These are phyloP conservation scores for Spilogale gracilis DNA, from an alignment of 2,113 vertebrate genomes.

Conservation along the genomic window DNA sequence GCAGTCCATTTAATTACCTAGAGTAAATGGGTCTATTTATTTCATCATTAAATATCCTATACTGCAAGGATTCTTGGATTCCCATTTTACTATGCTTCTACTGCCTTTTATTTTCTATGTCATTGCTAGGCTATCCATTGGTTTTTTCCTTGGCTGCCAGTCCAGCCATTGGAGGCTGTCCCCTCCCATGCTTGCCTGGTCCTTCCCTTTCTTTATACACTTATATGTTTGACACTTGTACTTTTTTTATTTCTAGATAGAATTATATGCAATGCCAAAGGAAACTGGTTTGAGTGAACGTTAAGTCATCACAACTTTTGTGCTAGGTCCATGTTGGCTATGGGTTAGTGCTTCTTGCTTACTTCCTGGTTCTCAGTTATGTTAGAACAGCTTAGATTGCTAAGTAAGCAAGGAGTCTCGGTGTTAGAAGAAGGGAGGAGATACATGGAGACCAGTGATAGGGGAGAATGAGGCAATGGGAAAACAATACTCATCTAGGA, in stretches of 20 bases:
- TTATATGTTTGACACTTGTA: background rate
- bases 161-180: background rate
- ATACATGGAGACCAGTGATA: background rate
- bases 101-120: background rate
- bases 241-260: background rate
- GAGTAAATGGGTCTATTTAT: background rate
- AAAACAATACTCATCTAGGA: background rate
- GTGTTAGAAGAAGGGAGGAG: background rate
- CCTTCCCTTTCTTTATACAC: background rate
- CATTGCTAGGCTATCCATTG: background rate
- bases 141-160: background rate
- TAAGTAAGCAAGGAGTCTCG: background rate
- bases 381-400: background rate
- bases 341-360: background rate
- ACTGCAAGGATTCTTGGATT: background rate
- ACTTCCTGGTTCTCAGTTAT: background rate
- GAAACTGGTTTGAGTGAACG: background rate
- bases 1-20: background rate
- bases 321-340: background rate
- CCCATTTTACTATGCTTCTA: background rate
- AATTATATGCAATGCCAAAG: background rate
- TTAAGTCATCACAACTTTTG: background rate
- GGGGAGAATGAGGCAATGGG: background rate
- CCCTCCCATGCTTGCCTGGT: background rate
- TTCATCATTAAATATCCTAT: background rate